These are phyloP conservation scores for Arctia plantaginis DNA, from an alignment of 2,888 invertebrate genomes.

Conservation along the genomic window DNA sequence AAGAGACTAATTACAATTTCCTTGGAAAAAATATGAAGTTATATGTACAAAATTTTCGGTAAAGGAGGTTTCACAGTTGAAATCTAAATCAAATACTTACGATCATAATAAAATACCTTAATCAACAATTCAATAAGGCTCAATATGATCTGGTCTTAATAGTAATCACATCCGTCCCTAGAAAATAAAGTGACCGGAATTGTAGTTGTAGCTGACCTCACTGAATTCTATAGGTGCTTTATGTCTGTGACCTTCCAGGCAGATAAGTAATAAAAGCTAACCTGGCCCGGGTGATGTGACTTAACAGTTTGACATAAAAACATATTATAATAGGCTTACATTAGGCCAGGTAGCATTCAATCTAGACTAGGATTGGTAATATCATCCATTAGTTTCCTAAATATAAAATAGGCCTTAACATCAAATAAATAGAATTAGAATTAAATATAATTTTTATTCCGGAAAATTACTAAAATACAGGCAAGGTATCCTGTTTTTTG, in stretches of 20 bases:
- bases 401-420: too few species aligned
- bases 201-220: background rate
- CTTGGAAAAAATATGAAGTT: too few species aligned
- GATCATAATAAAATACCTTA: background rate
- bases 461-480: too few species aligned
- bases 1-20: too few species aligned
- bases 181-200: background rate
- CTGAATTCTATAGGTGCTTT: background rate
- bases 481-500: too few species aligned
- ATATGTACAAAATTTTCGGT: too few species aligned
- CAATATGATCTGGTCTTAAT: background rate
- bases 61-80: too few species aligned
- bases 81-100: too few species aligned
- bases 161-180: background rate
- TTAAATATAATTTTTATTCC: too few species aligned
- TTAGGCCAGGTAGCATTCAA: background rate
- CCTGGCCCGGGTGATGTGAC: background rate
- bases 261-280: constrained; percentile 31
- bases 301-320: background rate
- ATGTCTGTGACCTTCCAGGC: background rate
- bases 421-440: too few species aligned
- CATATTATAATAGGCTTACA: background rate
- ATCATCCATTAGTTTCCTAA: constrained; percentile 26
- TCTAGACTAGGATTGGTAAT: constrained; percentile 22
- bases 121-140: background rate